Evolutionary conservation across 2,113 vertebrate genomes (phyloP).

Genomic region (Actenoides lindsayi): DNA sequence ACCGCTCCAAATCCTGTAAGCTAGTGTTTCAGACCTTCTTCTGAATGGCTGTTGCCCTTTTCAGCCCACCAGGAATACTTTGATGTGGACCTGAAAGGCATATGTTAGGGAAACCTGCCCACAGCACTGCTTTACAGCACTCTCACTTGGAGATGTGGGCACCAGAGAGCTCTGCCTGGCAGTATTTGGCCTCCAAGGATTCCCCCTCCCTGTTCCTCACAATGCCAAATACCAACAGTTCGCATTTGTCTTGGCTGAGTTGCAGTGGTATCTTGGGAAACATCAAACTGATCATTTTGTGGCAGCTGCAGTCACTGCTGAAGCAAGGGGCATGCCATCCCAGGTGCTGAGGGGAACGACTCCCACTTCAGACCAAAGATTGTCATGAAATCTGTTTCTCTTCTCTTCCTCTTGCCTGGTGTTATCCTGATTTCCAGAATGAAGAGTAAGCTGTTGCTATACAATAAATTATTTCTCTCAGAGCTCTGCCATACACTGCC

Average conservation of each 20-base stretch:
- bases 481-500: not conserved
- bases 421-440: not conserved
- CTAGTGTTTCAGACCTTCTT: not conserved
- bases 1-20: not conserved
- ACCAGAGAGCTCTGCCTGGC: not conserved
- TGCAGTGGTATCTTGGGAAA: not conserved
- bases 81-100: not conserved
- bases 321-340: not conserved
- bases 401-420: not conserved
- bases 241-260: not conserved
- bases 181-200: not conserved
- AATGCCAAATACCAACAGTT: not conserved
- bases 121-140: not conserved
- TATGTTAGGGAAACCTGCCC: accelerated
- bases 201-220: not conserved
- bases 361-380: not conserved
- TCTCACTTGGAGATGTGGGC: not conserved
- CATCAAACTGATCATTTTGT: not conserved
- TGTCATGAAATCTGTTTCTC: not conserved
- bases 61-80: not conserved
- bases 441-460: not conserved
- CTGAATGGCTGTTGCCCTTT: not conserved
- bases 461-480: not conserved
- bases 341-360: not conserved
- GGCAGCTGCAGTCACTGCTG: not conserved